Conservation (phyloP, 2,113 vertebrate species). For the Dipodomys merriami region DNA sequence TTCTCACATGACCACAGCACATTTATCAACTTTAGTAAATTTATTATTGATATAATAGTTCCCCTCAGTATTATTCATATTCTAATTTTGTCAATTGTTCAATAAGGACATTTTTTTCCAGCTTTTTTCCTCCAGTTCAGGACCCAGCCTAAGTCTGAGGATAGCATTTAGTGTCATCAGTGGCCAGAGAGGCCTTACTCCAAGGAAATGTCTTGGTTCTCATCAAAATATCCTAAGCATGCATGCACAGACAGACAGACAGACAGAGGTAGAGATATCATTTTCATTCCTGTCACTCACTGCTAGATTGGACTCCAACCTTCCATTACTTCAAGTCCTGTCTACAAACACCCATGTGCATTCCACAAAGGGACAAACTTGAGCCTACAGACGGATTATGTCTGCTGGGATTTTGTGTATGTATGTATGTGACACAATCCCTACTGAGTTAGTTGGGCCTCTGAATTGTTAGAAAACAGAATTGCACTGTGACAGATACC, state of each 20-base stretch:
- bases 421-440: neutral
- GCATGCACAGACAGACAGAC: too few species aligned
- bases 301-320: neutral
- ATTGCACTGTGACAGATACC: neutral
- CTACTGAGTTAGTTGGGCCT: neutral
- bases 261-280: too few species aligned
- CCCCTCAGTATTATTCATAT: neutral
- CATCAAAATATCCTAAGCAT: neutral
- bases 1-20: neutral
- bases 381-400: neutral
- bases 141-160: too few species aligned
- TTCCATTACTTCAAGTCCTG: neutral
- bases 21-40: neutral
- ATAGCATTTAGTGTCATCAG: neutral
- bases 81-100: neutral
- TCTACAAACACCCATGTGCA: neutral
- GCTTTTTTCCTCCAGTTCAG: neutral
- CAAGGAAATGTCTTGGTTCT: neutral
- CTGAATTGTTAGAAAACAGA: neutral
- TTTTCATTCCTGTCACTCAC: neutral
- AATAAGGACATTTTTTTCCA: too few species aligned
- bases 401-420: neutral
- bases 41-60: neutral
- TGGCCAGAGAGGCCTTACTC: neutral
- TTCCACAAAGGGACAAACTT: neutral